A percentile compares a stretch with the other conserved stretches of the same genome.
Evolutionary conservation across 2,797 vertebrate species (phyloP).

Genomic region (Argyrosomus regius): DNA sequence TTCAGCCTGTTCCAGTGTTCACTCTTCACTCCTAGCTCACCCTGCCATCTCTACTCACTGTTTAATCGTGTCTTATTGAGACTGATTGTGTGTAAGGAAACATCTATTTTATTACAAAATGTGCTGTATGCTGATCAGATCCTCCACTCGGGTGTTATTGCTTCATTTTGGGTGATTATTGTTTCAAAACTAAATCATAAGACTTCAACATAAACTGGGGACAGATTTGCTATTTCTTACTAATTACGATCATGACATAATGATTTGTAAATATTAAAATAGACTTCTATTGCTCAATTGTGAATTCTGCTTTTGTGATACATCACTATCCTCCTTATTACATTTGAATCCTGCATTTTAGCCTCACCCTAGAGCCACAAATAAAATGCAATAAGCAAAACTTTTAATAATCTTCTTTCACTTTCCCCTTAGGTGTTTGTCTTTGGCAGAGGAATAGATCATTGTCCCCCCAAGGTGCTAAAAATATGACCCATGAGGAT

Average conservation of each 20-base stretch:
- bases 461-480: slow-evolving; percentile 73
- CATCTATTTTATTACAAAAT: slow-evolving; percentile 1
- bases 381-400: slow-evolving; percentile 86
- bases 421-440: slow-evolving; percentile 75
- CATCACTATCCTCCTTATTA: slow-evolving; percentile 73
- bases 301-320: slow-evolving; percentile 69
- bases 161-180: slow-evolving; percentile 3
- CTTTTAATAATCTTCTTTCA: slow-evolving; percentile 84
- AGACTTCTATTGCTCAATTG: slow-evolving; percentile 57
- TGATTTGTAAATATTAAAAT: slow-evolving; percentile 49
- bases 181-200: slow-evolving; percentile 12
- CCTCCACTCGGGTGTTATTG: neutral
- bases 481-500: slow-evolving; percentile 79
- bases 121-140: neutral
- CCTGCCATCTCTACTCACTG: neutral
- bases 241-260: slow-evolving; percentile 15
- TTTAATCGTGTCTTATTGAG: neutral
- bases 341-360: slow-evolving; percentile 72
- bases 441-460: slow-evolving; percentile 75
- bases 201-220: neutral
- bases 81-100: neutral
- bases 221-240: neutral
- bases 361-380: slow-evolving; percentile 79
- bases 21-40: neutral
- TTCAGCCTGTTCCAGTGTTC: neutral